Base-by-base conservation (phyloP, 2,888 invertebrate species). In the Caenorhabditis drosophilae region DNA sequence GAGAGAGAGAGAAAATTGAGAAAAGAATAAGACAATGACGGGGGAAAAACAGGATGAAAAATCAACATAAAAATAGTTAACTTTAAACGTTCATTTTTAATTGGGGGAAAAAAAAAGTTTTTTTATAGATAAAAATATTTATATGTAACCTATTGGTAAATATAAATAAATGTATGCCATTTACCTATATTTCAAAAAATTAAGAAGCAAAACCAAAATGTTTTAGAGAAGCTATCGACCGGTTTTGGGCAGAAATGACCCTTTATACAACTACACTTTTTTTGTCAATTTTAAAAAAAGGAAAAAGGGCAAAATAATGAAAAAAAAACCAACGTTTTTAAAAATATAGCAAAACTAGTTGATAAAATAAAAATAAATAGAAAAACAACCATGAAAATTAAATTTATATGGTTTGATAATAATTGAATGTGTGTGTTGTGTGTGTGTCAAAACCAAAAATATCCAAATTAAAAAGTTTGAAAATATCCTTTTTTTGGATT, bases 161-260 rank as follows among this genome's bases (percentile, higher is more conserved):
- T n/a, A n/a, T n/a, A n/a, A n/a, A n/a, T n/a, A n/a, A n/a, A n/a
- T n/a, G n/a, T n/a, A n/a, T n/a, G n/a, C n/a, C n/a, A n/a, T n/a
- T n/a, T n/a, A n/a, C n/a, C n/a, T n/a, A n/a, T n/a, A n/a, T n/a
- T n/a, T n/a, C n/a, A n/a, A n/a, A n/a, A n/a, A n/a, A n/a, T n/a
- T n/a, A n/a, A n/a, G n/a, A n/a, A n/a, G n/a, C n/a, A n/a, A n/a
- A n/a, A n/a, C n/a, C n/a, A n/a, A n/a, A n/a, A n/a, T n/a, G n/a
- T n/a, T n/a, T n/a, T n/a, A n/a, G n/a, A n/a, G n/a, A n/a, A n/a
- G n/a, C n/a, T n/a, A n/a, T 11, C 38, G 45, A 45, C 45, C 45
- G 45, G 45, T 45, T 45, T 45, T n/a, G 18, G 31, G 45, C 2
- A 3, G 45, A 23, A 23, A 4, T 20, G 42, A 42, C 42, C 42